These are phyloP conservation scores for Melanocharis versteri DNA, from an alignment of 2,113 vertebrate species.

Conservation along the genomic window DNA sequence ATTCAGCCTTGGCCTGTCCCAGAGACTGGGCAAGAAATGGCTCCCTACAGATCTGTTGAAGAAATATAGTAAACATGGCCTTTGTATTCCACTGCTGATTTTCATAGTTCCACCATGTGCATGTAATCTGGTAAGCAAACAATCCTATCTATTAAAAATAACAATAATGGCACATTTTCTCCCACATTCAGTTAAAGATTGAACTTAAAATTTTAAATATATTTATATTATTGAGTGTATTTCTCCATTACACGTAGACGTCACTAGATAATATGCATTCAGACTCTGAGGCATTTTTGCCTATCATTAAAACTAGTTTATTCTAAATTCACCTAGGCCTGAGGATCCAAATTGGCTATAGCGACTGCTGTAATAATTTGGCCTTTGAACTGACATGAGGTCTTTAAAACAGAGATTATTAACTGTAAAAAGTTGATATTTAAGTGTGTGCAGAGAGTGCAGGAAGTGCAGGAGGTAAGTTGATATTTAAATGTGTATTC, in stretches of 20 bases:
- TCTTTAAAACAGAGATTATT: not conserved
- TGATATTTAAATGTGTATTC: not conserved
- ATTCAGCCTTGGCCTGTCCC: not conserved
- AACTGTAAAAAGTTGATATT: not conserved
- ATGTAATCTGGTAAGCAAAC: not conserved
- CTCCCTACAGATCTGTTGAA: not conserved
- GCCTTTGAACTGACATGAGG: not conserved
- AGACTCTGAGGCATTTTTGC: not conserved
- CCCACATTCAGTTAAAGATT: not conserved
- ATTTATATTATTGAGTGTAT: not conserved
- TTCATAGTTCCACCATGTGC: not conserved
- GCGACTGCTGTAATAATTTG: not conserved
- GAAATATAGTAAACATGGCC: fast-evolving
- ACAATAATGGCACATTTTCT: not conserved
- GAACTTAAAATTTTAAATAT: not conserved
- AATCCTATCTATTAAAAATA: not conserved
- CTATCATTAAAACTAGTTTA: not conserved
- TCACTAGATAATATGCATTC: not conserved
- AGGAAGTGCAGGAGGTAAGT: not conserved
- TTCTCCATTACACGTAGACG: not conserved
- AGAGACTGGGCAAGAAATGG: not conserved
- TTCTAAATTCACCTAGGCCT: not conserved
- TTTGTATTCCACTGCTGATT: not conserved
- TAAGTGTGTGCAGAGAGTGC: not conserved
- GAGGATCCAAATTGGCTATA: not conserved